A percentile compares a stretch with the other conserved stretches of the same genome.
These are phyloP conservation scores for Uropsilus gracilis DNA, from an alignment of 2,113 vertebrate species.

Conservation along the genomic window DNA sequence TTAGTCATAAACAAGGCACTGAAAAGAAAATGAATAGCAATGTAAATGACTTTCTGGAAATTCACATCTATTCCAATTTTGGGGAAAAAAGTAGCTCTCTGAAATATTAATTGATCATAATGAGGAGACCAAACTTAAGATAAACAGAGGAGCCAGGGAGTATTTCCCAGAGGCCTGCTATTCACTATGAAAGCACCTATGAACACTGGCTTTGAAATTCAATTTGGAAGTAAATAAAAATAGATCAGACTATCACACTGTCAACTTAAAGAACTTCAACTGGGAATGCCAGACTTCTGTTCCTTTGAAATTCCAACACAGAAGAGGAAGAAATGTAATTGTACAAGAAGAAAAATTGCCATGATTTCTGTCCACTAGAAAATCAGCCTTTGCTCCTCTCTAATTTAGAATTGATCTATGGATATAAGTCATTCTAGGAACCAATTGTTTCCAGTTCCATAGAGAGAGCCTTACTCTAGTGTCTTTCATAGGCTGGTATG, in stretches of 20 bases:
- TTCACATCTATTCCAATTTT: constrained; percentile 51
- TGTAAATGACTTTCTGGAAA: constrained; percentile 58
- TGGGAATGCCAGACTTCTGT: neutral
- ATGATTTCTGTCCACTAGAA: neutral
- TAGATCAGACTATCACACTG: constrained; percentile 4
- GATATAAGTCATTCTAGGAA: neutral
- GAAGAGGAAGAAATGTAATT: neutral
- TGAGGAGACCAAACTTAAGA: neutral
- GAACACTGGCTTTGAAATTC: constrained; percentile 52
- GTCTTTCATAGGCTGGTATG: neutral
- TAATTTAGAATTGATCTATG: neutral
- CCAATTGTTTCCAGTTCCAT: neutral
- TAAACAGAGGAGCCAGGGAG: neutral
- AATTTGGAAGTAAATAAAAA: constrained; percentile 60
- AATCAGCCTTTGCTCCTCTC: neutral
- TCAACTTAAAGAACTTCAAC: neutral
- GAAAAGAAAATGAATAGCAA: constrained; percentile 64
- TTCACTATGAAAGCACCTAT: neutral
- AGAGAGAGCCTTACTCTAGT: neutral
- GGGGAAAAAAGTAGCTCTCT: constrained; percentile 46
- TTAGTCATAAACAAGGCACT: constrained; percentile 46
- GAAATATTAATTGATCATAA: constrained; percentile 73
- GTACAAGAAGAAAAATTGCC: neutral
- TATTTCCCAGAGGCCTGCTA: neutral
- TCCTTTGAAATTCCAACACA: constrained; percentile 34